Base-by-base conservation (phyloP, 2,113 vertebrate species). In the Rhineura floridana region DNA sequence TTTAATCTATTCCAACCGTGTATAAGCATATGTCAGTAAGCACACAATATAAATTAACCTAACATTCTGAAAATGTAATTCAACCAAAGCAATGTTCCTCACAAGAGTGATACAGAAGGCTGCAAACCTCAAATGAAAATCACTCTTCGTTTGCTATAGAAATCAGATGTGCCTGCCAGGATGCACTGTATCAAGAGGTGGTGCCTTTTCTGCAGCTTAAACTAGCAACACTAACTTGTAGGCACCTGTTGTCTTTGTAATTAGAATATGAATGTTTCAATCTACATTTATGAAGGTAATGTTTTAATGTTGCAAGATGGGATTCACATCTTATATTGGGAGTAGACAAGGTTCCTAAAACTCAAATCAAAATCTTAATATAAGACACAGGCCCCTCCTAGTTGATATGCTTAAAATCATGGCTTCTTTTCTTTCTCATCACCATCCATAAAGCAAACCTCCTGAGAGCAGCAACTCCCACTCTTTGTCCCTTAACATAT, bases 251-350 rank as follows among this genome's bases (percentile, higher is more conserved):
- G 36, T 63, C 30, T 33, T 44, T 44, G 48, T 85, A 63, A 44
- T 70, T 48, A 86, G 70, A 90, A 83, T 23, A 36, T n/a, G 44
- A 76, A 83, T 28, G 17, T 23, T 73, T 91, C 44, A 76, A 48
- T 81, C 72, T 75, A 44, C 33, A 39, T 2, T 42, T 75, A 75
- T 44, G 19, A 44, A 42, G 7, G 21, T 15, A n/a, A 42, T 75
- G 44, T 75, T 75, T 75, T 42, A 75, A 75, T 44, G 44, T 23
- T 75, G 21, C 21, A 75, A 44, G 39, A 75, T 44, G 42, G 72
- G 23, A 10, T 33, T 50, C 50, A 78, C 44, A 78, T 33, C 12
- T 10, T 78, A 11, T 78, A 33, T 30, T 6, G 50, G 76, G 23
- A 33, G 1, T 52, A 33, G 25, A 33, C 30, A 78, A 44, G 21